Base-by-base conservation (phyloP, 2,888 invertebrate genomes). In the Plagodis pulveraria region DNA sequence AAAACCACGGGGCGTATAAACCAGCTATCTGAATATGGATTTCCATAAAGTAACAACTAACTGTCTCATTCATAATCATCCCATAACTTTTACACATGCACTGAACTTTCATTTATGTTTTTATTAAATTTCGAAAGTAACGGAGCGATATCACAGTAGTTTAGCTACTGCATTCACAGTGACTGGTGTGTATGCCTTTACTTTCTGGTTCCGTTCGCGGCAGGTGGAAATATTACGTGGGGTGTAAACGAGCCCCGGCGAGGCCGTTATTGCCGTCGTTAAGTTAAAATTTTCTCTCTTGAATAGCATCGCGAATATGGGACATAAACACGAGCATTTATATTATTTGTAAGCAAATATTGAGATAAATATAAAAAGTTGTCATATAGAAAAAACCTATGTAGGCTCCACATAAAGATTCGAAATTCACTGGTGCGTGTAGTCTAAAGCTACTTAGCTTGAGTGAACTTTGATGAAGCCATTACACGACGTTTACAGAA, bases 211-310 rank as follows among this genome's bases (percentile, higher is more conserved):
- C 84, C 84, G 83, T 75, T 81, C 77, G 71, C 74, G 70, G 73
- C 73, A 76, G 78, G 77, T 80, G 81, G 78, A 80, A 83, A 84
- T 84, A 85, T 84, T 78, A 83, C 81, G 78, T 69, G 69, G 72
- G 83, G 86, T 86, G 86, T 83, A 84, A 87, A 86, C 84, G 85
- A 80, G 81, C 77, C 71, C 77, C 77, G 81, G 78, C 69, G 71
- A 81, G 76, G 71, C 80, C 76, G 78, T 87, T 87, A 87, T 86
- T 85, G 81, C 83, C 76, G 71, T 81, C 85, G 86, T 87, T 86
- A 86, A 85, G 81, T 85, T 85, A 82, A 87, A 87, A 86, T 81
- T 86, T 84, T 85, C 86, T 81, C 81, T 78, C 77, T 76, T 83
- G 81, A 82, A 85, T 84, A 80, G 83, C 80, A 74, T 72, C 78